Evolutionary conservation across 2,113 vertebrate genomes (phyloP), one percentile per base, ranked within the genome.

Genomic region (Glareola pratincola): DNA sequence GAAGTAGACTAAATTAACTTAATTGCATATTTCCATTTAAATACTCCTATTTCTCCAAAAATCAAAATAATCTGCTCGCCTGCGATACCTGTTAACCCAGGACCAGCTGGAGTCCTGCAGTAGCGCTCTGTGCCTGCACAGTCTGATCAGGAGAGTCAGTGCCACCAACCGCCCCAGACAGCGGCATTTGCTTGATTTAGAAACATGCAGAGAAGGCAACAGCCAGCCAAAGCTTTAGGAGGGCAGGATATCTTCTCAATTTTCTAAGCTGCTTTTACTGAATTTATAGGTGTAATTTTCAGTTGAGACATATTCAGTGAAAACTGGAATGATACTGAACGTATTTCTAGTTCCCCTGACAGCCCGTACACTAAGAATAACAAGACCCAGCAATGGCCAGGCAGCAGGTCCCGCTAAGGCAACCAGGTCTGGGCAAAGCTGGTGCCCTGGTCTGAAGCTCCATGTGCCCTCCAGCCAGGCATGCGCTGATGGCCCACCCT

Each of bases 21-120:
- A 92, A 95, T 93, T 90, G 88, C 71, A 14, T 73, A 91, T 91
- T 97, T 95, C 89, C 74, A 89, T 92, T 85, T 86, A 83, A 83
- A 90, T 90, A 92, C 82, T 76, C 62, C 57, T 47, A 43, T 51
- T 88, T 80, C 43, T 95, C 88, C 41, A 77, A 79, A 92, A 92
- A 50, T 59, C 71, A 74, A 62, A 85, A 41, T 66, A 20, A 88
- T 93, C 59, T 88, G 88, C 67, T 96, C 85, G 79, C 79, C 71
- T 91, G 87, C 48, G 77, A 6, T 94, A 92, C 88, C 90, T 95
- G 95, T 36, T 79, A 48, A 71, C 12, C 57, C n/a, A 79, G 90
- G 90, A 71, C 48, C 88, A 86, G 75, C 78, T 76, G 67, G 66
- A 85, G 71, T 36, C 74, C 87, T 53, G 66, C 1, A 68, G 9